phyloP scores from a whole-genome alignment of 2,888 invertebrate species.

The Sesamia inferens region DNA sequence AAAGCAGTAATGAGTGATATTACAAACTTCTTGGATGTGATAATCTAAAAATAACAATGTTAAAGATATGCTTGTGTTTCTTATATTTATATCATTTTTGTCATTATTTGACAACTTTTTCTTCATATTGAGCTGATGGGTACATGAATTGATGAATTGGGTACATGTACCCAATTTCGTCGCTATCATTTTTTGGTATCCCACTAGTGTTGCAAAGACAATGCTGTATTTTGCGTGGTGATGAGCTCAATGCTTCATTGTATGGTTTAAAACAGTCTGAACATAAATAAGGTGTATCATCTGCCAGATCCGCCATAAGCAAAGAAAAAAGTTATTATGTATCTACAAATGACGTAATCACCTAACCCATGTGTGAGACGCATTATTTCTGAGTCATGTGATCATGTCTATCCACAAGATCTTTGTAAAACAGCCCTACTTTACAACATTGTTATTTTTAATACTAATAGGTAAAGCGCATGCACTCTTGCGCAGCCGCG shows the following conservation, averaged over 20 bases:
- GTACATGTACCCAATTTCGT: too few relatives aligned
- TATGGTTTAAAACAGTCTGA: not conserved
- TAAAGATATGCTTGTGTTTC: too few relatives aligned
- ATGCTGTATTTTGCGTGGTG: not conserved
- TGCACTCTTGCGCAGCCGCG: slow-evolving; percentile 15
- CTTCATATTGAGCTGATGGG: too few relatives aligned
- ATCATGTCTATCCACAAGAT: slow-evolving; percentile 18
- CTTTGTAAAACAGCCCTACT: slow-evolving; percentile 9
- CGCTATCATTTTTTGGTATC: too few relatives aligned
- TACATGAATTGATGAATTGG: too few relatives aligned
- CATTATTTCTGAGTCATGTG: slow-evolving; percentile 28
- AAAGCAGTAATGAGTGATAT: too few relatives aligned
- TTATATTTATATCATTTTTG: too few relatives aligned
- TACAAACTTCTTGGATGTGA: too few relatives aligned
- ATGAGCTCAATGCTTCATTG: not conserved
- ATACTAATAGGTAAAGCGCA: slow-evolving; percentile 17
- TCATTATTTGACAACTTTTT: too few relatives aligned
- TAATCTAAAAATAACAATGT: too few relatives aligned
- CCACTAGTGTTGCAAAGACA: too few relatives aligned
- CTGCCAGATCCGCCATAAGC: not conserved
- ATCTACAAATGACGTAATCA: slow-evolving; percentile 25
- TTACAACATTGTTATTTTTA: slow-evolving; percentile 22
- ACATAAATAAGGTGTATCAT: not conserved
- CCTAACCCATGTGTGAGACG: slow-evolving; percentile 12
- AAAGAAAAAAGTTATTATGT: not conserved